Conservation (phyloP, 2,113 vertebrate genomes). For the Lycaon pictus region DNA sequence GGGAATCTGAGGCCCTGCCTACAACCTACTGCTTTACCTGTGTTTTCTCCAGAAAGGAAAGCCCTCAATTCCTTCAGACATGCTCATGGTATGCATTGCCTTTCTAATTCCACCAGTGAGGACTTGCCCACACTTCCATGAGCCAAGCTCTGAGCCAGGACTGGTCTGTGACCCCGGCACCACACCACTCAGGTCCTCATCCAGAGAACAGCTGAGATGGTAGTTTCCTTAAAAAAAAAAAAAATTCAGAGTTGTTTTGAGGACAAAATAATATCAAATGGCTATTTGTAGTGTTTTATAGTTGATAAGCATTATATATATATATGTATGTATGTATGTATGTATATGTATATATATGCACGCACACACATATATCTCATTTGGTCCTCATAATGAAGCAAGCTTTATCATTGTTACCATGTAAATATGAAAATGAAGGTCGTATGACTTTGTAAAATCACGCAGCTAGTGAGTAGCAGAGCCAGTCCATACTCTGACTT, state of each 20-base stretch:
- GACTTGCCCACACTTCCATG: neutral
- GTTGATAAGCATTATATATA: too few species aligned
- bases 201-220: neutral
- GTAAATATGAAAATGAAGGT: neutral
- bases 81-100: accelerated
- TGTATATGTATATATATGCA: too few species aligned
- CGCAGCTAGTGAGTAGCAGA: neutral
- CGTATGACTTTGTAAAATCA: neutral
- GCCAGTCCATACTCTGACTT: neutral
- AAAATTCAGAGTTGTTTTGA: neutral
- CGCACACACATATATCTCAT: too few species aligned
- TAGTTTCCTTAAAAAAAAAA: neutral
- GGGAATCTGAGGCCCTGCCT: neutral
- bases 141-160: neutral
- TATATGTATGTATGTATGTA: too few species aligned
- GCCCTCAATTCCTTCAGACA: accelerated
- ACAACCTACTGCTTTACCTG: neutral
- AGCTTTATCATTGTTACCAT: neutral
- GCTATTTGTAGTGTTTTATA: neutral
- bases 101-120: neutral
- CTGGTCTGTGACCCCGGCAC: neutral
- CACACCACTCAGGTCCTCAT: accelerated
- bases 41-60: neutral
- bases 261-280: neutral
- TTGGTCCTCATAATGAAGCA: neutral